Percentiles rank a stretch among this genome's conserved stretches.
These are phyloP conservation scores for Torymus tubicola DNA, from an alignment of 2,888 invertebrate species.

Conservation along the genomic window DNA sequence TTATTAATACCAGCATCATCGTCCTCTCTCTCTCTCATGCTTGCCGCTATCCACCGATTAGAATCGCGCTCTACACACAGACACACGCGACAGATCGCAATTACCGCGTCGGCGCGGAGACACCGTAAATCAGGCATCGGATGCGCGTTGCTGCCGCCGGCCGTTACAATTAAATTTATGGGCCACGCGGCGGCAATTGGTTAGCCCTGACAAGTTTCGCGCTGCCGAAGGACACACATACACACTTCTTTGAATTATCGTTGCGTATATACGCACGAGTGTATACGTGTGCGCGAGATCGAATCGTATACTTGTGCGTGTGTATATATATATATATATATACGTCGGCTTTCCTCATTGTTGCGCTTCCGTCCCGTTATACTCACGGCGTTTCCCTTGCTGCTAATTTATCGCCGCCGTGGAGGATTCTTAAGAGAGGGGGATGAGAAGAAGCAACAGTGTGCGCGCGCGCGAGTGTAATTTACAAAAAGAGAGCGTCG, in stretches of 20 bases:
- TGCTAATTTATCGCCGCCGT: conserved; percentile 29
- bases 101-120: conserved; percentile 52
- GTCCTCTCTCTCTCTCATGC: neutral
- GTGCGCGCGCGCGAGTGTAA: neutral
- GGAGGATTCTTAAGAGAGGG: conserved; percentile 4
- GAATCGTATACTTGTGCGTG: too few relatives aligned
- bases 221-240: conserved; percentile 15
- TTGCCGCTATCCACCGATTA: conserved; percentile 35
- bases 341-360: conserved; percentile 23
- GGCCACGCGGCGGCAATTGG: conserved; percentile 64
- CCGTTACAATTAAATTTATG: conserved; percentile 73
- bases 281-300: too few relatives aligned
- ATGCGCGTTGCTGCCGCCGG: conserved; percentile 38
- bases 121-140: conserved; percentile 53
- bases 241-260: neutral
- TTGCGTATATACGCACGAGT: too few relatives aligned
- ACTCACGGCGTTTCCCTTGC: neutral
- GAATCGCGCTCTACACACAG: conserved; percentile 24
- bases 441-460: conserved; percentile 9
- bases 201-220: conserved; percentile 12
- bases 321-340: too few relatives aligned
- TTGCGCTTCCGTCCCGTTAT: neutral
- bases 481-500: neutral
- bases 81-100: conserved; percentile 34
- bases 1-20: conserved; percentile 34